Evolutionary conservation across 2,797 vertebrate species (phyloP).

Genomic region (Pelobates cultripes): DNA sequence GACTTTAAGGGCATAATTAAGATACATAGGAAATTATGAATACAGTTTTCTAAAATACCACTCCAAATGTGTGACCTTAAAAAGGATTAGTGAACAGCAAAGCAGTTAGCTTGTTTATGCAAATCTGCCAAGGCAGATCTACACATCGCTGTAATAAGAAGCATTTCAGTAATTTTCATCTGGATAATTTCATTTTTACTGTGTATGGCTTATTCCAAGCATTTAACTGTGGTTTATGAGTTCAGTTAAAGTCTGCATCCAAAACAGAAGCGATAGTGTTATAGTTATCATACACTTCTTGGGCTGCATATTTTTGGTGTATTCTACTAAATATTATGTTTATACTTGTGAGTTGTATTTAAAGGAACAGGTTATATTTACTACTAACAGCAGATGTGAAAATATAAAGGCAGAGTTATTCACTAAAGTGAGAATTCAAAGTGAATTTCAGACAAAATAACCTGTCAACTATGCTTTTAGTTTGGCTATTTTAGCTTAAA

Average conservation of each 20-base stretch:
- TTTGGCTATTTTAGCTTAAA: no score
- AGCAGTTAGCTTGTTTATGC: slow-evolving; percentile 13
- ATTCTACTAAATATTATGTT: no score
- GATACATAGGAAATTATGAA: neutral
- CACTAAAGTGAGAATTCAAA: no score
- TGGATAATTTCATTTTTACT: slow-evolving; percentile 17
- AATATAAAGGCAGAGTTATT: no score
- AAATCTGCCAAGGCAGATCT: slow-evolving; percentile 5
- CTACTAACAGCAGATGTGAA: no score
- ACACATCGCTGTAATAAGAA: neutral
- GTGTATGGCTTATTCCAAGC: neutral
- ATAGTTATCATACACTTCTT: no score
- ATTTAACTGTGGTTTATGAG: slow-evolving; percentile 5
- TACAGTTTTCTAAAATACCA: neutral
- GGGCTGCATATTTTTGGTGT: no score
- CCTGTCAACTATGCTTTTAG: no score
- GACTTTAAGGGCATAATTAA: no score
- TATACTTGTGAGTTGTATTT: no score
- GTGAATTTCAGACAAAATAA: no score
- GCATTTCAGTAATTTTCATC: slow-evolving; percentile 12
- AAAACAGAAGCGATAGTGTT: slow-evolving; percentile 13
- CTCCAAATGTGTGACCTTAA: neutral
- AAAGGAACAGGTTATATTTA: no score
- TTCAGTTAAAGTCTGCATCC: neutral
- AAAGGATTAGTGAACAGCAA: neutral